Evolutionary conservation across 1,140 invertebrate genomes (phyloP).

Genomic region (Euura saliciscinereae): DNA sequence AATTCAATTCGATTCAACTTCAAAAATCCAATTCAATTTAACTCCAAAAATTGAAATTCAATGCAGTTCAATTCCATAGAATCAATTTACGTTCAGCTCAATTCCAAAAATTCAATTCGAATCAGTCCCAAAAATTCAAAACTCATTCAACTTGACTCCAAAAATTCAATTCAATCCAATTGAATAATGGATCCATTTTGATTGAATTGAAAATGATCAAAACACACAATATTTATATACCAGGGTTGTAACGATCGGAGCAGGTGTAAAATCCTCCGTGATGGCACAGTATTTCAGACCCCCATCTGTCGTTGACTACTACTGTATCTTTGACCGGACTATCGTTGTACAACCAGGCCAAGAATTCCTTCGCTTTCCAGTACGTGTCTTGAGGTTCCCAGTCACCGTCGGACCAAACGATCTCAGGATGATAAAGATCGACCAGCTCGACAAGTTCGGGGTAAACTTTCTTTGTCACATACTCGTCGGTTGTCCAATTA

Average conservation of each 20-base stretch:
- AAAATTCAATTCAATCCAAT: no score
- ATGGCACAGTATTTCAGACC: constrained; percentile 74
- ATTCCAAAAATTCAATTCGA: no score
- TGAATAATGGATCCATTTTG: no score
- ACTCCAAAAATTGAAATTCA: no score
- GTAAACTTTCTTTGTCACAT: constrained; percentile 71
- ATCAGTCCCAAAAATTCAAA: no score
- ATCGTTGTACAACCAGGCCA: constrained; percentile 95
- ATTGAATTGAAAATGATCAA: no score
- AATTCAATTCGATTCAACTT: no score
- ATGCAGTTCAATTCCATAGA: no score
- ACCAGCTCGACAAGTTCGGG: constrained; percentile 80
- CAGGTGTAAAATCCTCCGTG: constrained; percentile 91
- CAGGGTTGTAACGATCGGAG: constrained; percentile 88
- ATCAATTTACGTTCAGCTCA: no score
- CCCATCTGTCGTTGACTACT: constrained; percentile 88
- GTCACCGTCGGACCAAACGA: constrained; percentile 95
- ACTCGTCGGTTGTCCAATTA: constrained; percentile 71
- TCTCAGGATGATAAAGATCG: constrained; percentile 81
- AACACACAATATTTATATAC: constrained; percentile 50
- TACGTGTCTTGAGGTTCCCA: constrained; percentile 84
- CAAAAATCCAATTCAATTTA: no score
- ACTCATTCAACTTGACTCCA: no score
- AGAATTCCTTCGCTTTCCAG: constrained; percentile 79
- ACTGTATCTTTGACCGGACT: constrained; percentile 90